Conservation (phyloP, 1,140 invertebrate genomes). For the Tetramorium simillimum region DNA sequence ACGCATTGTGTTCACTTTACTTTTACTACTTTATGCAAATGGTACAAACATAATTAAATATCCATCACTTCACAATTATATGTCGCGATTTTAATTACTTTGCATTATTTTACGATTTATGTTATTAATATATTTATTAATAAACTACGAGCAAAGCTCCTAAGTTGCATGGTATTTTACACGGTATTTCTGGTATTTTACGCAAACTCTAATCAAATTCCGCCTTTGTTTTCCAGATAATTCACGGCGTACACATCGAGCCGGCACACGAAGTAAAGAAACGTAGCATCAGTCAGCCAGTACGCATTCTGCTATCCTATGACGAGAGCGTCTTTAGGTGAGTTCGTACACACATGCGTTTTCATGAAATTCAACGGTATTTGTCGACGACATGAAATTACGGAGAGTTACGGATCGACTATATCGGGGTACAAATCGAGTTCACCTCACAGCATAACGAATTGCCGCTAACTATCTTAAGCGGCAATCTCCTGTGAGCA, state of each 20-base stretch:
- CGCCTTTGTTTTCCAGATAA: constrained; percentile 87
- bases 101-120: background rate
- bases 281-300: constrained; percentile 93
- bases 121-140: background rate
- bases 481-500: constrained; percentile 38
- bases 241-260: constrained; percentile 94
- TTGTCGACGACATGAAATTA: constrained; percentile 37
- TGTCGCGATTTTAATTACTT: background rate
- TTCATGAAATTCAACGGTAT: background rate
- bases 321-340: constrained; percentile 96
- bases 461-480: constrained; percentile 48
- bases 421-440: constrained; percentile 27
- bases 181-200: background rate
- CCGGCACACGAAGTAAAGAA: constrained; percentile 92
- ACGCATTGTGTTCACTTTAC: background rate
- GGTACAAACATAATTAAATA: background rate
- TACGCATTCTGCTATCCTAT: constrained; percentile 95
- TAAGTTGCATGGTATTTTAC: background rate
- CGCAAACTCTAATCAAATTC: constrained; percentile 18
- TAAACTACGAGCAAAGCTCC: background rate
- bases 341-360: constrained; percentile 75
- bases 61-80: no score
- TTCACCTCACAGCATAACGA: constrained; percentile 21
- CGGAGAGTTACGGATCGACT: constrained; percentile 29
- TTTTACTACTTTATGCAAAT: background rate